A percentile compares a stretch with the other conserved stretches of the same genome.
These are phyloP conservation scores for Platichthys stellatus DNA, from an alignment of 2,113 vertebrate genomes.

Conservation along the genomic window DNA sequence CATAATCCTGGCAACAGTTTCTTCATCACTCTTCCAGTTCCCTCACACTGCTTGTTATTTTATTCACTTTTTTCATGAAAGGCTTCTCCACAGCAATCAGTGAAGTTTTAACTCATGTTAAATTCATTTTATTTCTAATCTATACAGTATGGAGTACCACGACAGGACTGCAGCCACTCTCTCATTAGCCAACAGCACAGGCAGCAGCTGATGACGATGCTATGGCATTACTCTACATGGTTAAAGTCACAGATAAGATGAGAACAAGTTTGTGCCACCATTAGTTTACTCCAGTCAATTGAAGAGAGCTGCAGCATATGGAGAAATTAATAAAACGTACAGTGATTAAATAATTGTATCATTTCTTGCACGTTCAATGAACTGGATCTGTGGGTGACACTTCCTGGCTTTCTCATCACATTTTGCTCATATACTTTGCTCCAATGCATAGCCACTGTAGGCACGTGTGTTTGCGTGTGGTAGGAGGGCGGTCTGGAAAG, in stretches of 20 bases:
- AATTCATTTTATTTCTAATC: neutral
- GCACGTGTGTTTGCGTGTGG: neutral
- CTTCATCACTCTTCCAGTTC: neutral
- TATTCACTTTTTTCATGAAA: neutral
- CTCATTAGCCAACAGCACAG: neutral
- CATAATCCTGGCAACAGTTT: constrained; percentile 20
- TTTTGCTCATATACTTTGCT: neutral
- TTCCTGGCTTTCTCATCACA: neutral
- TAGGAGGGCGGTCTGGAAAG: neutral
- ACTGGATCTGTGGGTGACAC: neutral
- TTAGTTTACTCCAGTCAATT: too few relatives aligned
- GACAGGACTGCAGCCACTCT: neutral
- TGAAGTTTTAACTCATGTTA: neutral
- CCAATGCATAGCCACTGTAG: constrained; percentile 4
- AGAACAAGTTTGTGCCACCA: too few relatives aligned
- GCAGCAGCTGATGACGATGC: neutral
- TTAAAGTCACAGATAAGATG: too few relatives aligned
- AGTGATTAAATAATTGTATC: neutral
- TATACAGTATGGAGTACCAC: neutral
- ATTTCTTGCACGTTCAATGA: neutral
- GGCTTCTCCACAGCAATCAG: neutral
- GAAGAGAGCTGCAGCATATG: neutral
- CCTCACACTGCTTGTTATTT: neutral
- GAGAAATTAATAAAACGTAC: too few relatives aligned
- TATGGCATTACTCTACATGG: neutral